These are phyloP conservation scores for Neuroscelio doddi DNA, from an alignment of 2,888 invertebrate species.

Conservation along the genomic window DNA sequence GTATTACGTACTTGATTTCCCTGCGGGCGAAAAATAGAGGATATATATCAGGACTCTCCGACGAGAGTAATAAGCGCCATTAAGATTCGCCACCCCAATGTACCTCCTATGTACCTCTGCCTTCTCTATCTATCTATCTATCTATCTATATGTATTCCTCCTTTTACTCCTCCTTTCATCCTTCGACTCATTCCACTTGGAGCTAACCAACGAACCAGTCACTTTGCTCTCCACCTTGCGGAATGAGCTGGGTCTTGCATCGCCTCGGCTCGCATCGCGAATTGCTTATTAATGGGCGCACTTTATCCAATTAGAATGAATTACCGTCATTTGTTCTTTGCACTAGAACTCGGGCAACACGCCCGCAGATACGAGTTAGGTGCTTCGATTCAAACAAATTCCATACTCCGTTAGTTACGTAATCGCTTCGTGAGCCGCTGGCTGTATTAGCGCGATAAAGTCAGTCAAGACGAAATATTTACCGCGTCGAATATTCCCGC, in stretches of 20 bases:
- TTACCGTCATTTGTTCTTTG: slow-evolving; percentile 58
- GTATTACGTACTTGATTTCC: slow-evolving; percentile 71
- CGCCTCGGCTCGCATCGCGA: slow-evolving; percentile 52
- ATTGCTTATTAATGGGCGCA: slow-evolving; percentile 65
- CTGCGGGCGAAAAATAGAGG: slow-evolving; percentile 70
- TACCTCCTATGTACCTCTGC: slow-evolving; percentile 48
- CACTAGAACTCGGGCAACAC: slow-evolving; percentile 34
- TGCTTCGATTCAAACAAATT: slow-evolving; percentile 38
- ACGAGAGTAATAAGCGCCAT: slow-evolving; percentile 70
- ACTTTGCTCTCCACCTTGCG: slow-evolving; percentile 42
- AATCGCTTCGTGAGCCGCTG: slow-evolving; percentile 31
- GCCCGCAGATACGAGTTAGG: slow-evolving; percentile 29
- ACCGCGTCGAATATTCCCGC: slow-evolving; percentile 17
- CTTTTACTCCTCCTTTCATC: slow-evolving; percentile 32
- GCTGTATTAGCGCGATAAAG: slow-evolving; percentile 34
- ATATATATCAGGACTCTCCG: slow-evolving; percentile 65
- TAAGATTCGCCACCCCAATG: slow-evolving; percentile 61
- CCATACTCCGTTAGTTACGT: slow-evolving; percentile 41
- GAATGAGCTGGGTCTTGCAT: slow-evolving; percentile 26
- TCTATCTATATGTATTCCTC: slow-evolving; percentile 31
- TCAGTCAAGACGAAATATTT: slow-evolving; percentile 30
- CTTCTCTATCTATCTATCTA: slow-evolving; percentile 33
- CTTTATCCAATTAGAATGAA: slow-evolving; percentile 68
- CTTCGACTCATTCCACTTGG: slow-evolving; percentile 25
- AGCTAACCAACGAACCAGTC: slow-evolving; percentile 35